Evolutionary conservation across 35 echinoderm and acorn worm species (phyloP), one percentile per base, ranked within the genome.

Genomic region (Ptychodera flava): DNA sequence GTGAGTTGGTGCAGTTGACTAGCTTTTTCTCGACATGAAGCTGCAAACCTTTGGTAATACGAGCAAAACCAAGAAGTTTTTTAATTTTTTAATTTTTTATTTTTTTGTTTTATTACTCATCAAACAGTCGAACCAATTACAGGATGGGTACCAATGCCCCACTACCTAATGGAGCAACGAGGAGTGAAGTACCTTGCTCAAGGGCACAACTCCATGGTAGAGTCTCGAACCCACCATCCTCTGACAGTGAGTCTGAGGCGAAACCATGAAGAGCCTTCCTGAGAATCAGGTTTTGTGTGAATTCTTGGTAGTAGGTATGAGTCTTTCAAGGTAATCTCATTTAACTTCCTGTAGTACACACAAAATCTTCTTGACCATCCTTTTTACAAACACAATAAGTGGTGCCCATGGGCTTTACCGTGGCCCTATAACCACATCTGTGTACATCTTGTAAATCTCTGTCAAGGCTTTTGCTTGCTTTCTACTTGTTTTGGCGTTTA

Each of bases 371-470:
- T 84, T 35, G 86, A 27, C 27, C 86, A 45, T 92, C 84, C 31
- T 92, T 35, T 92, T 84, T 38, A 91, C 89, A 22, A 91, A 83
- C 16, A 94, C 86, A 32, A 91, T 78, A 31, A 89, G 93, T 12
- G 85, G 85, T 29, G 89, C 78, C 93, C 93, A 94, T 16, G 93
- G 80, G 37, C 93, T 91, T 16, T 53, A 35, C 0, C 86, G 88
- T 78, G 93, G 89, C 33, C 80, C 37, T 31, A 91, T 91, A 0
- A 94, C 82, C 30, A 80, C 89, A 15, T 34, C 16, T 35, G 79
- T 22, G 0, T 91, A 83, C 93, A 91, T 94, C 1, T 93, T 87
- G 16, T 83, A 12, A 31, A 90, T 34, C 29, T 90, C 45, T 64
- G 6, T 64, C 45, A 64, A n/a, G 45, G 45, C 45, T 64, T 91